phyloP scores from a whole-genome alignment of 2,797 vertebrate species.

The Corythornis leucogaster region DNA sequence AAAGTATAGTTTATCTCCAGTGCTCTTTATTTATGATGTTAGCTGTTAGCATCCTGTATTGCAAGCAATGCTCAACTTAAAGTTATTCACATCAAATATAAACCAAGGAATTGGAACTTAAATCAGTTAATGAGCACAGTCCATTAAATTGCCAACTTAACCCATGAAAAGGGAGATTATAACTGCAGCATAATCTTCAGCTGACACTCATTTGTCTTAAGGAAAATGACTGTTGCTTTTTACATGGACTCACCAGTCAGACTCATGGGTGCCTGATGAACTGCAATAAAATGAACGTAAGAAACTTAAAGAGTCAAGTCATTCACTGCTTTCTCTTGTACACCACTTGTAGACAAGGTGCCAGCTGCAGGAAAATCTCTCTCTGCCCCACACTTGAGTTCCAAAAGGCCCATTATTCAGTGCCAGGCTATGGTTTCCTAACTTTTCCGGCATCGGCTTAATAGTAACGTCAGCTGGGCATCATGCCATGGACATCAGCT shows the following conservation, averaged over 20 bases:
- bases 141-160: constrained; percentile 7
- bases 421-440: constrained; percentile 53
- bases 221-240: constrained; percentile 25
- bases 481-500: constrained; percentile 41
- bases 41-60: neutral
- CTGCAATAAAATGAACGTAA: constrained; percentile 39
- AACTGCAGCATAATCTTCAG: constrained; percentile 29
- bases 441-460: constrained; percentile 72
- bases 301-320: constrained; percentile 59
- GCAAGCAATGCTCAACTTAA: neutral
- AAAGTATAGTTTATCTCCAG: neutral
- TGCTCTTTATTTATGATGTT: neutral
- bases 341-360: constrained; percentile 49
- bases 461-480: constrained; percentile 59
- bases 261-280: constrained; percentile 17
- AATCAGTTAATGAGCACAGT: neutral
- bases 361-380: constrained; percentile 68
- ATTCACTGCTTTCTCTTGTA: constrained; percentile 63
- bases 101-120: neutral
- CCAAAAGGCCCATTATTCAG: constrained; percentile 71
- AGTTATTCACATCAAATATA: neutral
- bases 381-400: constrained; percentile 62
- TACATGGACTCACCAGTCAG: constrained; percentile 51
- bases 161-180: neutral
- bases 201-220: constrained; percentile 33